phyloP scores from a whole-genome alignment of 2,797 vertebrate genomes.

The Amblyopsis hoosieri region DNA sequence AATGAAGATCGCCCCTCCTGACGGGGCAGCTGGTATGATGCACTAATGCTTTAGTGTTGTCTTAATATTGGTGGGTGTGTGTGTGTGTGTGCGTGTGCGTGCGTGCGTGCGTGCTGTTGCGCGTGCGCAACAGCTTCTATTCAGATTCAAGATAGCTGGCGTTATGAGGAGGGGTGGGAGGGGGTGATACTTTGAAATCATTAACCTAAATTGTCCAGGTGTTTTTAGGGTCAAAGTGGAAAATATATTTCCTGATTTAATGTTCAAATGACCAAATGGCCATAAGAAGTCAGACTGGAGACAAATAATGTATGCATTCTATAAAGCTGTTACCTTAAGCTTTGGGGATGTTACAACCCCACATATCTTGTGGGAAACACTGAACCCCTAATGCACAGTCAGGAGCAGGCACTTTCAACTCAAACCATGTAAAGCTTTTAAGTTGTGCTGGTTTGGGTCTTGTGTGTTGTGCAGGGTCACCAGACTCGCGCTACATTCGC shows the following conservation, averaged over 20 bases:
- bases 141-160: too few species aligned
- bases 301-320: too few species aligned
- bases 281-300: too few species aligned
- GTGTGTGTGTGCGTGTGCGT: neutral
- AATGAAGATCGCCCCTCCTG: slow-evolving; percentile 97
- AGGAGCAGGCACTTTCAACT: too few species aligned
- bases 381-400: neutral
- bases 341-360: too few species aligned
- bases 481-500: slow-evolving; percentile 92
- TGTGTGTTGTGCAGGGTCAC: slow-evolving; percentile 79
- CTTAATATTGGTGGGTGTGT: neutral
- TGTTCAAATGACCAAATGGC: slow-evolving; percentile 1
- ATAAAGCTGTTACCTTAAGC: too few species aligned
- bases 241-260: neutral
- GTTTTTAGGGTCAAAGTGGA: neutral
- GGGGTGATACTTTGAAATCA: too few species aligned
- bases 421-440: too few species aligned
- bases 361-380: too few species aligned
- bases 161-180: too few species aligned
- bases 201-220: too few species aligned
- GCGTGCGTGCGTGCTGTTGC: slow-evolving; percentile 6
- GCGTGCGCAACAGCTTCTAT: neutral
- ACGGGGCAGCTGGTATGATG: slow-evolving; percentile 88
- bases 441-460: slow-evolving; percentile 1
- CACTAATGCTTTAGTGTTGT: neutral